These are phyloP conservation scores for Cossypha niveicapilla DNA, from an alignment of 2,797 vertebrate genomes.

Conservation along the genomic window DNA sequence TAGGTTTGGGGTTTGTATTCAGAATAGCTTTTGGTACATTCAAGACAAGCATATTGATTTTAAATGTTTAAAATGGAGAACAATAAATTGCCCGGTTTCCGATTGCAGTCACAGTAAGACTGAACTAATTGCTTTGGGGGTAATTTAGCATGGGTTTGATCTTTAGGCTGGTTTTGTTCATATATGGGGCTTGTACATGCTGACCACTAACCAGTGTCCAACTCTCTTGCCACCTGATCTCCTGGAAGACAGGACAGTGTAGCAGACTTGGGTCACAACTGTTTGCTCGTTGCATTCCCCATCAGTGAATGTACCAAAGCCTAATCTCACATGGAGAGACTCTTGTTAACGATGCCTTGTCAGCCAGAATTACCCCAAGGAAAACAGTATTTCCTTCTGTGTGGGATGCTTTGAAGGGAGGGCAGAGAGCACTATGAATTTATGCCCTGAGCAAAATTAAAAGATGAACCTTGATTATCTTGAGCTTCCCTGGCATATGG, in stretches of 20 bases:
- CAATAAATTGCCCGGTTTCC: background rate
- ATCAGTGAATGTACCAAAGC: background rate
- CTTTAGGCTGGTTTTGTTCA: background rate
- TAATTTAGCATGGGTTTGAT: background rate
- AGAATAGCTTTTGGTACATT: background rate
- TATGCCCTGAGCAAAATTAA: slow-evolving; percentile 24
- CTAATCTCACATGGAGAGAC: background rate
- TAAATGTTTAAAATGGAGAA: background rate
- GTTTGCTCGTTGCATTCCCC: background rate
- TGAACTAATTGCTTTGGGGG: background rate
- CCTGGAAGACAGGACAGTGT: background rate
- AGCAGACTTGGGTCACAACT: background rate
- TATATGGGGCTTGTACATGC: background rate
- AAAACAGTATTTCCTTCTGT: background rate
- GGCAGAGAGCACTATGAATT: background rate
- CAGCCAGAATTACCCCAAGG: background rate
- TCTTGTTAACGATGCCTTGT: background rate
- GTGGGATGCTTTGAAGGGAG: background rate
- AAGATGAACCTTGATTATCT: slow-evolving; percentile 20
- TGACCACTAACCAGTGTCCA: background rate
- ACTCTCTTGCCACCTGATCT: background rate
- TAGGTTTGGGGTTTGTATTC: background rate
- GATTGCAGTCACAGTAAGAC: background rate
- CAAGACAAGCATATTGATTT: background rate
- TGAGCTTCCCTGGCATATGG: slow-evolving; percentile 5